Base-by-base conservation (phyloP, 2,888 invertebrate species). In the Dermolepida albohirtum region DNA sequence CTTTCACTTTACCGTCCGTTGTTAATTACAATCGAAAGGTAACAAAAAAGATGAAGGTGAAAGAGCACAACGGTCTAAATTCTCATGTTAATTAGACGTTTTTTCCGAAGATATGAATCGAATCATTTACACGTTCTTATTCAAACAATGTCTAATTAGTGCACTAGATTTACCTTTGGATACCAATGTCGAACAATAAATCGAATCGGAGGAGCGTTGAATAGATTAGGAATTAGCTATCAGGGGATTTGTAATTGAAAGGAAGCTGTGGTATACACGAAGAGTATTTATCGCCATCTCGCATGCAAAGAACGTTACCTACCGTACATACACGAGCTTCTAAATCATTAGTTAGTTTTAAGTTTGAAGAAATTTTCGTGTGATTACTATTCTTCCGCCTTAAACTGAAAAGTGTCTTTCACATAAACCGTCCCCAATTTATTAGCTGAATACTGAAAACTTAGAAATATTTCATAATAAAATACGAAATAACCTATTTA, bases 101-200 rank as follows among this genome's bases (percentile, higher is more conserved):
- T 12, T 17, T 8, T 12, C 12, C 4, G 8, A 41, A 27, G 29
- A 55, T 55, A 55, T 41, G 14, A 39, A 41, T 40, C 55, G 55
- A 39, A 17, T 55, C 39, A 39, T 39, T 39, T 34, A 16, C 34
- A 55, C 34, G 40, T 14, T 40, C 41, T 27, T 55, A 55, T 55
- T 55, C 22, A 55, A 55, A 55, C 55, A 55, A 55, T 40, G 55
- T 41, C 40, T 55, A 55, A 55, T 55, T 55, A 55, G 41, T 41
- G 27, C 50, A 27, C 17, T 22, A 50, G 50, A 50, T 50, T 27
- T 27, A 50, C 22, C 11, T 22, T 17, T 17, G 50, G 55, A 17
- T 40, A 55, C 39, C 12, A 55, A 55, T 34, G 11, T 39, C 39
- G 16, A 14, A 41, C 41, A 55, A 55, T 55, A 41, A 55, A 54